Percentiles rank a stretch among this genome's conserved stretches.
Evolutionary conservation across 2,113 vertebrate species (phyloP).

Genomic region (Xiphorhynchus elegans): DNA sequence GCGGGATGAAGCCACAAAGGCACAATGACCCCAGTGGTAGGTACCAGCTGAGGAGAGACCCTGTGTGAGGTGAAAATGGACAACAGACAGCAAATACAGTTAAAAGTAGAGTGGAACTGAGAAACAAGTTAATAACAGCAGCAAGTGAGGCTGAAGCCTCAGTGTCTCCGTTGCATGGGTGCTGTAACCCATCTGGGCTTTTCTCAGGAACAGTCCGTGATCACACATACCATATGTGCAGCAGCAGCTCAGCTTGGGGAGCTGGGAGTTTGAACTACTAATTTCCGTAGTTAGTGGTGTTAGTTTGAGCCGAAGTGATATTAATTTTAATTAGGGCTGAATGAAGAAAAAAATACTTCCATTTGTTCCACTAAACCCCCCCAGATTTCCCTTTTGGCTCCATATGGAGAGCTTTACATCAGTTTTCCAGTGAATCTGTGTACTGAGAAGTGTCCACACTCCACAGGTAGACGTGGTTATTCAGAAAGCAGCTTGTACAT

Average conservation of each 20-base stretch:
- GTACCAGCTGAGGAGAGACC: not conserved
- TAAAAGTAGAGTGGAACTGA: not conserved
- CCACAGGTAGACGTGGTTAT: not conserved
- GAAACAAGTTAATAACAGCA: not conserved
- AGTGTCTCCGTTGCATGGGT: not conserved
- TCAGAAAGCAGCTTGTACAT: not conserved
- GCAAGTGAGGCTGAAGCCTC: not conserved
- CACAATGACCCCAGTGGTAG: not conserved
- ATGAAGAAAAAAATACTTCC: not conserved
- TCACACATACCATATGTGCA: slow-evolving; percentile 15
- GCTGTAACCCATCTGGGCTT: slow-evolving; percentile 19
- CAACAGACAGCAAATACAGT: not conserved
- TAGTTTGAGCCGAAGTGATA: not conserved
- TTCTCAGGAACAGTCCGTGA: slow-evolving; percentile 25
- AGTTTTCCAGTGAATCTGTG: not conserved
- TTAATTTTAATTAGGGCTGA: slow-evolving; percentile 52
- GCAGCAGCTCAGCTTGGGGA: not conserved
- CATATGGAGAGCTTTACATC: not conserved
- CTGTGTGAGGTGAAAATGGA: not conserved
- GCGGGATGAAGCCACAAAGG: not conserved
- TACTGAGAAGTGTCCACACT: not conserved
- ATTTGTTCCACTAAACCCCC: not conserved
- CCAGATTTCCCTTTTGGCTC: not conserved
- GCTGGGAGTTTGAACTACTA: not conserved
- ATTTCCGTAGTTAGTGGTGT: not conserved